These are phyloP conservation scores for Tarsius wallacei DNA, from an alignment of 2,797 vertebrate species.

Conservation along the genomic window DNA sequence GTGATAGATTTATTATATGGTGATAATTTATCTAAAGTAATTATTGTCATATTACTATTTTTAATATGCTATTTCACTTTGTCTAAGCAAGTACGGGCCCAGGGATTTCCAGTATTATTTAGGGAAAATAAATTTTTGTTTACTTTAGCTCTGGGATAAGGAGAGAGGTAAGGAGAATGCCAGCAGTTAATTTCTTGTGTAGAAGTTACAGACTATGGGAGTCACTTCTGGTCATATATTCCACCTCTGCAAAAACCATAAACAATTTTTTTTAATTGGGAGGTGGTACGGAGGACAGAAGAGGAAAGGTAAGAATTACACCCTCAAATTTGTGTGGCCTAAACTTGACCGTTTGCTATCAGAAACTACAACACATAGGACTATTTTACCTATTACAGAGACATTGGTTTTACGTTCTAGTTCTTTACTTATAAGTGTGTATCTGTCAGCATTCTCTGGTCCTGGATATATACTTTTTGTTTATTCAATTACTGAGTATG, in stretches of 20 bases:
- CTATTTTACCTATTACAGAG: neutral
- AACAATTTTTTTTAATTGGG: neutral
- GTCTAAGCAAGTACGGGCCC: neutral
- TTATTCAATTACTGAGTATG: neutral
- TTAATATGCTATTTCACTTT: conserved; percentile 19
- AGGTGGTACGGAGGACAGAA: neutral
- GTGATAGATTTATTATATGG: neutral
- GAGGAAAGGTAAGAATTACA: neutral
- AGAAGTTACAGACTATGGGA: neutral
- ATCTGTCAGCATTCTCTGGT: neutral
- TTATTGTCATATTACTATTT: neutral
- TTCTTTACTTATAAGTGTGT: neutral
- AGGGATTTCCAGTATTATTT: neutral
- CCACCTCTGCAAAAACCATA: neutral
- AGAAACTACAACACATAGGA: neutral
- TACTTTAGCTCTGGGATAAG: neutral
- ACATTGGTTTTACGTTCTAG: neutral
- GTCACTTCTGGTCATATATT: neutral
- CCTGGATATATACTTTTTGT: neutral
- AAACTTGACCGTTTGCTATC: conserved; percentile 1
- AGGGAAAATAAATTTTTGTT: conserved; percentile 11
- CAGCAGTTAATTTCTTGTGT: neutral
- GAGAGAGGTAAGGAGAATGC: neutral
- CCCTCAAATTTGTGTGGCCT: neutral
- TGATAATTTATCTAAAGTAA: neutral